Conservation (phyloP, 2,888 invertebrate genomes). For the Colletes collaris region DNA sequence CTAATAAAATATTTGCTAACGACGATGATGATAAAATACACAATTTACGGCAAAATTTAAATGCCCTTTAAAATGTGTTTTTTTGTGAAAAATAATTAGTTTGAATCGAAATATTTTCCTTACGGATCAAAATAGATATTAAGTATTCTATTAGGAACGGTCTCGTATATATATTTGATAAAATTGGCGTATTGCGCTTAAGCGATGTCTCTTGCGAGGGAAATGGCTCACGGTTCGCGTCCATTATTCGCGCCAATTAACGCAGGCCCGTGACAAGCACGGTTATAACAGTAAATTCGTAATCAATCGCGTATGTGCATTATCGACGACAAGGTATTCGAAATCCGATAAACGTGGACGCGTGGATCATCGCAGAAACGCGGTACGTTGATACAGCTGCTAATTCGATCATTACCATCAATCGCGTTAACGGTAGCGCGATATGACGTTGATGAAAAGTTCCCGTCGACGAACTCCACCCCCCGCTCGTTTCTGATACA, state of each 20-base stretch:
- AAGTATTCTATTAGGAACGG: too few relatives aligned
- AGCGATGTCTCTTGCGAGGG: too few relatives aligned
- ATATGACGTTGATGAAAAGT: conserved; percentile 9
- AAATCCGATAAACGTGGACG: conserved; percentile 45
- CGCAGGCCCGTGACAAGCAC: conserved; percentile 38
- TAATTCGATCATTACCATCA: conserved; percentile 39
- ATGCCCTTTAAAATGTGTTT: too few relatives aligned
- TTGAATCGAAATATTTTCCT: too few relatives aligned
- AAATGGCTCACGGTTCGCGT: conserved; percentile 2
- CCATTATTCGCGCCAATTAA: conserved; percentile 60
- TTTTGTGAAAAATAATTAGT: too few relatives aligned
- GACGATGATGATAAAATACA: too few relatives aligned
- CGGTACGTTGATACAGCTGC: conserved; percentile 34
- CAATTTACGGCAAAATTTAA: too few relatives aligned
- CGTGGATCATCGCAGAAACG: conserved; percentile 1
- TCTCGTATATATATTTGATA: too few relatives aligned
- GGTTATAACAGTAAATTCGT: conserved; percentile 45
- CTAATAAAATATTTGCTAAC: too few relatives aligned
- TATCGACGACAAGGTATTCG: conserved; percentile 38
- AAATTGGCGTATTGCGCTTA: too few relatives aligned
- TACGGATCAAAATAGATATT: too few relatives aligned
- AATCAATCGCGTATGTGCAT: conserved; percentile 42
- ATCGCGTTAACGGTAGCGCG: conserved; percentile 22
- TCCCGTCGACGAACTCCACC: too few relatives aligned
- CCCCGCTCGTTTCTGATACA: conserved; percentile 9